phyloP scores from a whole-genome alignment of 2,797 vertebrate species.

The Melanotaenia nigrans region DNA sequence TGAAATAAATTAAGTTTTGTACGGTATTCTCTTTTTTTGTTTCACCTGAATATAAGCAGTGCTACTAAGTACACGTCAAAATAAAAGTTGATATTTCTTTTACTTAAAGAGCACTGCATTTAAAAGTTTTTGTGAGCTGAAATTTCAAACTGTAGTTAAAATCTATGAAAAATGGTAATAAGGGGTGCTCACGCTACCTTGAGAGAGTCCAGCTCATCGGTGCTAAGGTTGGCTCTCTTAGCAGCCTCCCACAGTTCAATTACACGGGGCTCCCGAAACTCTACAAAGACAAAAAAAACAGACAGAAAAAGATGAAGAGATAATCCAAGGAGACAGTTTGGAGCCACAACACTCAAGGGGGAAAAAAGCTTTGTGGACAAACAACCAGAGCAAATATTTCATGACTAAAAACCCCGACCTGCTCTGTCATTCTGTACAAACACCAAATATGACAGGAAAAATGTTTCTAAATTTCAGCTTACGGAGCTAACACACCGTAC shows the following conservation, averaged over 20 bases:
- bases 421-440: no score
- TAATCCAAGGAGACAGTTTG: conserved; percentile 17
- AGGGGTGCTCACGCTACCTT: conserved; percentile 80
- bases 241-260: conserved; percentile 97
- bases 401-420: not conserved
- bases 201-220: conserved; percentile 92
- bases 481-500: no score
- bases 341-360: conserved; percentile 15
- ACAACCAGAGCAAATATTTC: conserved; percentile 18
- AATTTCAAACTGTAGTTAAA: not conserved
- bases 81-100: conserved; percentile 5
- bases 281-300: conserved; percentile 67
- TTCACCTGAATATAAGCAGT: conserved; percentile 18
- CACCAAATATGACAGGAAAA: not conserved
- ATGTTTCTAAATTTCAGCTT: conserved; percentile 8
- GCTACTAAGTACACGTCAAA: conserved; percentile 11
- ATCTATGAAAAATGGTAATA: not conserved
- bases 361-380: conserved; percentile 14
- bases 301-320: conserved; percentile 16
- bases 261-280: conserved; percentile 95
- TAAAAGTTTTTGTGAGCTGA: conserved; percentile 23
- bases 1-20: no score
- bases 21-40: no score
- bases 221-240: conserved; percentile 88
- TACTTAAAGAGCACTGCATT: conserved; percentile 19